Base-by-base conservation (phyloP, 2,888 invertebrate species). In the Pterostichus madidus region DNA sequence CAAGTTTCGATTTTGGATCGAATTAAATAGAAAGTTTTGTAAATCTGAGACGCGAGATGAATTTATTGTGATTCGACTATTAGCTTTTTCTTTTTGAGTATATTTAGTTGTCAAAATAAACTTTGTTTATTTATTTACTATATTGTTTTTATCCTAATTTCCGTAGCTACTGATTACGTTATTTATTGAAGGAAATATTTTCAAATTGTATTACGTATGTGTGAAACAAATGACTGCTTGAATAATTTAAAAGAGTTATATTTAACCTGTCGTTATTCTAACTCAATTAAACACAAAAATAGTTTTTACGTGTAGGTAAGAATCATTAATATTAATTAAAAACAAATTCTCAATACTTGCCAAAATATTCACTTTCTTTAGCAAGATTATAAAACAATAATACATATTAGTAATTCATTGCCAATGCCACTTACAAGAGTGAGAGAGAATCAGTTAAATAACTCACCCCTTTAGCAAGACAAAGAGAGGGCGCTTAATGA, bases 11-110 rank as follows among this genome's bases (percentile, higher is more conserved):
- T 71, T 71, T 71, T 71, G 68, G 68, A 71, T 39, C 68, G 68
- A 71, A 71, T 71, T 71, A 71, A 71, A 71, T 71, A 71, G 68
- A 71, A 71, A 71, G 68, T 71, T 71, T 32, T 39, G 64, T 64
- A 56, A 8, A 31, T 6, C 61, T 15, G 68, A 71, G 44, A 56
- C 56, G 44, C 68, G 68, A 39, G 44, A 44, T 71, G 44, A 39
- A 39, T 17, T 46, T 17, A 71, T 71, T 68, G 35, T 39, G 13
- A 56, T 56, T 56, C 17, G 24, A 39, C 15, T 17, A 24, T 56
- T 56, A 17, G 56, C 17, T 56, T 56, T 56, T 56, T 56, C 56
- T 71, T 71, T n/a, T 17, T 11, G 56, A 56, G 13, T 8, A 56
- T 56, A 17, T 56, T 49, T 49, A 49, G 2, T 49, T 56, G 5